Evolutionary conservation across 2,113 vertebrate genomes (phyloP).

Genomic region (Pedetes capensis): DNA sequence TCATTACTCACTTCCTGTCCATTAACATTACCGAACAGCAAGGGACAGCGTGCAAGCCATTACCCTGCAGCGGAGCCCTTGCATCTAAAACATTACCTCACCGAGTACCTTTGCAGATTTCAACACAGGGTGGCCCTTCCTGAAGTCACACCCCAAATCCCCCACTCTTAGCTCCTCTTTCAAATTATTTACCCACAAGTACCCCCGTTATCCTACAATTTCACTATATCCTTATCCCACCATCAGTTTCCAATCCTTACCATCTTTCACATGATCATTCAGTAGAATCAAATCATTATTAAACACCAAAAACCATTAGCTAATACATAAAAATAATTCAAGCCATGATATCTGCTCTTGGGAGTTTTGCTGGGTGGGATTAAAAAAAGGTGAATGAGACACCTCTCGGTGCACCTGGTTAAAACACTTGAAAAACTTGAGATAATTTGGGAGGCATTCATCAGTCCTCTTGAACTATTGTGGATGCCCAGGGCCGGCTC

Average conservation of each 20-base stretch:
- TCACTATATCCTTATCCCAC: neutral
- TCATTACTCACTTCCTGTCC: slow-evolving; percentile 54
- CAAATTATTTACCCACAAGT: neutral
- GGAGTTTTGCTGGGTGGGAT: neutral
- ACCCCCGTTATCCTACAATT: neutral
- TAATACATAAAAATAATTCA: neutral
- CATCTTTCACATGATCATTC: neutral
- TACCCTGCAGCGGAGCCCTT: neutral
- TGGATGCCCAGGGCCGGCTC: neutral
- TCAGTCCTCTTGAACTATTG: neutral
- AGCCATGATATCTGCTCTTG: neutral
- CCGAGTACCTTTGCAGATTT: neutral
- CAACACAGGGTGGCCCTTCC: neutral
- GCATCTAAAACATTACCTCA: neutral
- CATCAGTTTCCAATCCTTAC: neutral
- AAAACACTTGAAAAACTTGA: neutral
- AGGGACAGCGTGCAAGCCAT: neutral
- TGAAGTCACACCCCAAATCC: neutral
- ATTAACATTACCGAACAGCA: slow-evolving; percentile 14
- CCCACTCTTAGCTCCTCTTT: neutral
- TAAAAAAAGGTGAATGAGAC: neutral
- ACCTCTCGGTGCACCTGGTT: neutral
- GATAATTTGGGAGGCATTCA: neutral
- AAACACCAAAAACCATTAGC: neutral
- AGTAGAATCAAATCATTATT: neutral